Conservation (phyloP, 2,888 invertebrate genomes). For the Zaprionus lineosus region DNA sequence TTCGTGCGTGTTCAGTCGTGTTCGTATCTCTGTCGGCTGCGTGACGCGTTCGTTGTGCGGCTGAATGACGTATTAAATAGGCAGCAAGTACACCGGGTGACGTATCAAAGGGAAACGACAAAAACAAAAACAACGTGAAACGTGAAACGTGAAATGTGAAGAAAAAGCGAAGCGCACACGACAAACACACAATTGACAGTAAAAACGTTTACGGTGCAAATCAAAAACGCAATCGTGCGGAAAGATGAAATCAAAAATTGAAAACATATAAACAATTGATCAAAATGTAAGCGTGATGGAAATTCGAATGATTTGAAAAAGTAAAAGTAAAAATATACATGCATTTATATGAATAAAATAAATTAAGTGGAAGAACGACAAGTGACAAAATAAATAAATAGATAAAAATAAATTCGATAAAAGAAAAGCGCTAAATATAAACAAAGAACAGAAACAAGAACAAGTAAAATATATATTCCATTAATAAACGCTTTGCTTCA, state of each 20-base stretch:
- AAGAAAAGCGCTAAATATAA: background rate
- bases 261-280: conserved; percentile 20
- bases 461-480: background rate
- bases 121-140: background rate
- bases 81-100: conserved; percentile 41
- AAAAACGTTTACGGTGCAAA: background rate
- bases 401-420: background rate
- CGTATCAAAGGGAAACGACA: conserved; percentile 24
- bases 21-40: conserved; percentile 71
- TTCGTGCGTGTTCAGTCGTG: conserved; percentile 44
- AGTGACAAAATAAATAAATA: background rate
- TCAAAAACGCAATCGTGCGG: conserved; percentile 19
- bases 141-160: conserved; percentile 1
- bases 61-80: conserved; percentile 66
- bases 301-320: conserved; percentile 2
- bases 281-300: conserved; percentile 17
- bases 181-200: background rate
- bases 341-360: background rate
- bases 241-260: conserved; percentile 6
- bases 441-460: background rate
- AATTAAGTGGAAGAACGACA: background rate
- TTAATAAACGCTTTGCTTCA: background rate
- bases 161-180: background rate
- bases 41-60: conserved; percentile 69
- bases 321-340: background rate